These are phyloP conservation scores for Lutjanus campechanus DNA, from an alignment of 2,797 vertebrate genomes.

Conservation along the genomic window DNA sequence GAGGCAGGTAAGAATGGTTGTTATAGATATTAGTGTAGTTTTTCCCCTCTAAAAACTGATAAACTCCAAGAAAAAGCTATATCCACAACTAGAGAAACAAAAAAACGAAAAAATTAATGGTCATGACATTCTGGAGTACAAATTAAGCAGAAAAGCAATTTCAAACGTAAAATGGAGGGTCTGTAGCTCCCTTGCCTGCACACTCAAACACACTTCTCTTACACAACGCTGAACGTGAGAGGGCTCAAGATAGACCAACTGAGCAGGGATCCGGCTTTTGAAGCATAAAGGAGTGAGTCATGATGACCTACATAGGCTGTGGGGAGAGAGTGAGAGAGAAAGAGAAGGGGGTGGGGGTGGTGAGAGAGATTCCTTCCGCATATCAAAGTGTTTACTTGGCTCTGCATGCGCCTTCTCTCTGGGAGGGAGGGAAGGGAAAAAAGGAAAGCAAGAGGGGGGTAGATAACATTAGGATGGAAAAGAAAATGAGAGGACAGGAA, in stretches of 20 bases:
- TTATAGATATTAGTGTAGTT: conserved; percentile 3
- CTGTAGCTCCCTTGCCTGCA: conserved; percentile 30
- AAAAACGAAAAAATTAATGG: conserved; percentile 7
- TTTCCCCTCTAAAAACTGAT: not conserved
- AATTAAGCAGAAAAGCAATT: conserved; percentile 27
- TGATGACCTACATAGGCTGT: conserved; percentile 88
- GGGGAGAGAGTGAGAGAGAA: conserved; percentile 62
- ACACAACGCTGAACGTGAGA: conserved; percentile 79
- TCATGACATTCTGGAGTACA: not conserved
- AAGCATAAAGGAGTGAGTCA: conserved; percentile 87
- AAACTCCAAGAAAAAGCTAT: not conserved
- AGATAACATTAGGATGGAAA: conserved; percentile 65
- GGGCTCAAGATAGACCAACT: conserved; percentile 78
- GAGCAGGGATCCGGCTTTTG: conserved; percentile 81
- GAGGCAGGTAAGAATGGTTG: conserved; percentile 16
- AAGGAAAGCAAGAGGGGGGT: conserved; percentile 54
- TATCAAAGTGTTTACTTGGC: conserved; percentile 88
- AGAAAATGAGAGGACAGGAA: conserved; percentile 68
- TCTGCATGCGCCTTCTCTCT: conserved; percentile 74
- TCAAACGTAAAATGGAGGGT: conserved; percentile 50
- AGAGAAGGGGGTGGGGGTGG: conserved; percentile 56
- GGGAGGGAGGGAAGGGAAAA: conserved; percentile 65
- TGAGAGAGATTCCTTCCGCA: conserved; percentile 83
- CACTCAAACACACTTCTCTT: conserved; percentile 70
- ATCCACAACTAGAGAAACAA: conserved; percentile 10